Evolutionary conservation across 2,113 vertebrate species (phyloP), one percentile per base, ranked within the genome.

Genomic region (Paraplagusia blochii): DNA sequence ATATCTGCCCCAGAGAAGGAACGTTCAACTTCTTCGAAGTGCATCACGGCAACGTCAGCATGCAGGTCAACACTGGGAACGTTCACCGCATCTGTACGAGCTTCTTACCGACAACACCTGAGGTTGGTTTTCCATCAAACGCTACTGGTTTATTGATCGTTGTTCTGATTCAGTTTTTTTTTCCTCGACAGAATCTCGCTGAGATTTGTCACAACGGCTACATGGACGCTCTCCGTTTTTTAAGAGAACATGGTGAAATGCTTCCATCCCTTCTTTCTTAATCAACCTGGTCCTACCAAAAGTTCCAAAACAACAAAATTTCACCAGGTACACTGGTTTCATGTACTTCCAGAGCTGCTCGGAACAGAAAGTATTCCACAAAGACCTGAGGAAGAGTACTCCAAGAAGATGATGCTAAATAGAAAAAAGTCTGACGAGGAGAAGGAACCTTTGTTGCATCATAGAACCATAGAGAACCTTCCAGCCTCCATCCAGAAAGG

Each of bases 141-240:
- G 11, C 10, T 40, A 2, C 11, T 2, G 11, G 13, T 40, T 40
- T 40, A 11, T 12, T 5, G 38, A 29, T 29, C 3, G 22, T 29
- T 29, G 22, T 29, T 29, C 3, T 29, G 22, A 29, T 29, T 2
- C 40, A n/a, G 8, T 38, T 58, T 19, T 67, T 77, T 53, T 53
- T 1, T 17, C 13, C 13, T 76, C 73, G 53, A 33, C 86, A 96
- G 95, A 88, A 81, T 13, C 75, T 93, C 9, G 90, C 83, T 62
- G 92, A 95, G 59, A 85, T 95, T 54, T 97, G 92, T 81, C 84
- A 92, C 50, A 90, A 85, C 14, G 96, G 96, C 57, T 96, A 95
- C 79, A 72, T 77, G 52, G 95, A 96, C 2, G 83, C 94, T 5
- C 79, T 92, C 43, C 78, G 75, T 17, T 98, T 94, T 87, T 74